These are phyloP conservation scores for Tupaia chinensis DNA, from an alignment of 2,113 vertebrate species.

Conservation along the genomic window DNA sequence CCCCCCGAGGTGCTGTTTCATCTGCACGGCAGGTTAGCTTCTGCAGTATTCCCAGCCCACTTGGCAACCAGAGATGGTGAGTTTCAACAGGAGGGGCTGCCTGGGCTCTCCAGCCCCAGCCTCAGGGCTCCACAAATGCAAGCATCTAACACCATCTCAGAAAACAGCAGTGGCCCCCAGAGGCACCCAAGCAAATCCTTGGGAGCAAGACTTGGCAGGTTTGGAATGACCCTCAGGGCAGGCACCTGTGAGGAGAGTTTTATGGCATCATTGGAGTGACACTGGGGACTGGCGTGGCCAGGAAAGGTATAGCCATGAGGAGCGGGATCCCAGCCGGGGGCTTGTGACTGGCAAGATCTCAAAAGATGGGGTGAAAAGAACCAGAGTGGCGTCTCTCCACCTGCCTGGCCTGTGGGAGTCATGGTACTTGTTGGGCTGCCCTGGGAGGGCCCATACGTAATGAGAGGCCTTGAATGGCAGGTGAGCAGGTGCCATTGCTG, in stretches of 20 bases:
- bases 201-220: background rate
- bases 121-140: background rate
- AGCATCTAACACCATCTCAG: background rate
- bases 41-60: fast-evolving
- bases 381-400: background rate
- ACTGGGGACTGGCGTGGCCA: background rate
- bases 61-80: background rate
- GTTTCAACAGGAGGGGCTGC: background rate
- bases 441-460: too few species aligned
- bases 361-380: background rate
- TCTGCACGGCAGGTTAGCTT: background rate
- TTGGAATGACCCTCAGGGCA: background rate
- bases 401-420: background rate
- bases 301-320: background rate
- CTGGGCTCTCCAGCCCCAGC: background rate
- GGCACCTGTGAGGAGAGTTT: background rate
- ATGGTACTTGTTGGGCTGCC: background rate
- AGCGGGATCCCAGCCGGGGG: background rate
- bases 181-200: background rate
- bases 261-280: background rate
- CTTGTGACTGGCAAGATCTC: background rate
- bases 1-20: background rate
- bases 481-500: background rate
- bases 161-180: background rate
- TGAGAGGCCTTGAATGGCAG: background rate